Evolutionary conservation across 2,888 invertebrate genomes (phyloP), one percentile per base, ranked within the genome.

Genomic region (Cosmia trapezina): DNA sequence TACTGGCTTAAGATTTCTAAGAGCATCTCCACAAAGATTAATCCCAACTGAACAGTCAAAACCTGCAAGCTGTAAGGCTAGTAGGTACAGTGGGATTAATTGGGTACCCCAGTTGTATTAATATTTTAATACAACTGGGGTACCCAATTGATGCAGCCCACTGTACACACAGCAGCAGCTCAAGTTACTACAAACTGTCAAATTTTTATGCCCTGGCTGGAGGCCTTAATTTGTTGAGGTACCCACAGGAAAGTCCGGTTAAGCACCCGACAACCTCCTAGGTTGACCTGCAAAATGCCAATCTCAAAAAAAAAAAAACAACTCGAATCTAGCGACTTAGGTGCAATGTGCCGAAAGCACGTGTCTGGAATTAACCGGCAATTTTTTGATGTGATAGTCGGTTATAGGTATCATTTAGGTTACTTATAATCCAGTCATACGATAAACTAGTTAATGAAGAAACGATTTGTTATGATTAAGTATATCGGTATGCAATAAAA

Each of bases 371-470:
- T 54, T 33, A 54, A 45, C 65, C 9, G 43, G 17, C 8, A 45
- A 41, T 28, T 28, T 41, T 56, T 47, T 22, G 22, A 28, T 28
- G 53, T 56, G 67, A 68, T 43, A 53, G 17, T 41, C 43, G 12
- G 47, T 70, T 43, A 70, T 57, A 33, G 33, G 12, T 70, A 43
- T 47, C 17, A 56, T 47, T 70, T 28, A 70, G 22, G n/a, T 56
- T 47, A 70, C 17, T 19, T 28, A 68, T 17, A 54, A 33, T 60
- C n/a, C n/a, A 49, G 41, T 70, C 17, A 17, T 9, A 70, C 28
- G 45, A 56, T 70, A 17, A 49, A n/a, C n/a, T 43, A 57, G 56
- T 70, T 49, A 49, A 71, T 71, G n/a, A 70, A 41, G 17, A 71
- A 57, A 57, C 33, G 28, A 70, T 70, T 70, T 57, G 14, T 37